Conservation (phyloP, 1,140 invertebrate genomes). For the Diploscapter pachys region DNA sequence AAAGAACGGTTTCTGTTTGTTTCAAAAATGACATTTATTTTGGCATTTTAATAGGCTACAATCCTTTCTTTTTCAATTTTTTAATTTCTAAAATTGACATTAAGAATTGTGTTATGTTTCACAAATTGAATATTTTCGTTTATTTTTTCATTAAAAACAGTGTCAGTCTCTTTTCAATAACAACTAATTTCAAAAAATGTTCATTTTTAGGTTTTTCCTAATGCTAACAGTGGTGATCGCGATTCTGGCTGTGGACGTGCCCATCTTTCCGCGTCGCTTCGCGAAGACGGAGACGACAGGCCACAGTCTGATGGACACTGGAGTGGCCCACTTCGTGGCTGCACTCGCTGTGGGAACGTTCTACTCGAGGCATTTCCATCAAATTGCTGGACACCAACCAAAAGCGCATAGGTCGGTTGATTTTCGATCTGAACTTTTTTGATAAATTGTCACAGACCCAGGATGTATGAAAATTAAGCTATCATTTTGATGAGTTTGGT, state of each 20-base stretch:
- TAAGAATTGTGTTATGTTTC: no score
- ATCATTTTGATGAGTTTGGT: no score
- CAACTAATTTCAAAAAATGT: conserved; percentile 16
- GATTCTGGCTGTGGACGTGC: conserved; percentile 89
- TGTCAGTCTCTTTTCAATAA: no score
- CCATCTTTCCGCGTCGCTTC: conserved; percentile 75
- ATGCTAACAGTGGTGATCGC: conserved; percentile 74
- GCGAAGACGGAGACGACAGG: conserved; percentile 74
- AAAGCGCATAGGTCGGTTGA: no score
- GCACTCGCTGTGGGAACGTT: conserved; percentile 61
- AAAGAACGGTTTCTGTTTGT: not conserved
- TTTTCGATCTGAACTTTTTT: no score
- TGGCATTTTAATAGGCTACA: no score
- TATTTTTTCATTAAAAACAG: not conserved
- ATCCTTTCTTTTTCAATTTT: no score
- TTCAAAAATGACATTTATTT: not conserved
- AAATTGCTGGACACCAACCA: no score
- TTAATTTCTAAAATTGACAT: no score
- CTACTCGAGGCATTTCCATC: no score
- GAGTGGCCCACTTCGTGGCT: conserved; percentile 83
- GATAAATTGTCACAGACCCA: no score
- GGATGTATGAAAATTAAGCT: no score
- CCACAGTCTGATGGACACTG: conserved; percentile 86
- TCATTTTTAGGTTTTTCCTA: conserved; percentile 47
- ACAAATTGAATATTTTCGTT: not conserved